Conservation (phyloP, 2,888 invertebrate genomes). For the Dicyrtomina minuta region DNA sequence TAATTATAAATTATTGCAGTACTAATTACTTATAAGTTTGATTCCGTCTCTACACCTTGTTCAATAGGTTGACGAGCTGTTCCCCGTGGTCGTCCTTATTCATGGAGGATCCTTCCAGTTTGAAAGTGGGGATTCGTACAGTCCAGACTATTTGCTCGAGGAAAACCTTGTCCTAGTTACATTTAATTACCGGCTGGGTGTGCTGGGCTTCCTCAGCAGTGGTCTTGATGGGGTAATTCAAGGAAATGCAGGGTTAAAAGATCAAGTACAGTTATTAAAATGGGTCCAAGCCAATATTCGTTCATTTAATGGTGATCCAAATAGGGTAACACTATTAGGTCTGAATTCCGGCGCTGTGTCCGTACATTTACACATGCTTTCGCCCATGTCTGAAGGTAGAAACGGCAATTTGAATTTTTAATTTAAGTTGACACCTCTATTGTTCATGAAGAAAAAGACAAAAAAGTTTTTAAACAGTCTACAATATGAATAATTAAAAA, state of each 20-base stretch:
- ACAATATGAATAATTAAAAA: too few relatives aligned
- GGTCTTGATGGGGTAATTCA: slow-evolving; percentile 29
- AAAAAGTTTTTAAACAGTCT: too few relatives aligned
- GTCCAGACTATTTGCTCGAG: slow-evolving; percentile 42
- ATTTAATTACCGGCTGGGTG: slow-evolving; percentile 42
- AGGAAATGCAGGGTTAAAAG: slow-evolving; percentile 46
- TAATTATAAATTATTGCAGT: too few relatives aligned
- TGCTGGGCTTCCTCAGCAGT: slow-evolving; percentile 39
- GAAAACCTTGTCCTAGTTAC: slow-evolving; percentile 44
- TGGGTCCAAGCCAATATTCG: slow-evolving; percentile 41
- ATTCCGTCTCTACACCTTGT: neutral
- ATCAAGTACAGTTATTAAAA: slow-evolving; percentile 40
- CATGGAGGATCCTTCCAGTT: slow-evolving; percentile 47
- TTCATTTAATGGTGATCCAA: slow-evolving; percentile 37
- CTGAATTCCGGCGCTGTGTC: slow-evolving; percentile 44
- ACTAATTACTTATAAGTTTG: too few relatives aligned
- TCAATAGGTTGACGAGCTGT: slow-evolving; percentile 14
- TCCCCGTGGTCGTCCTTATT: slow-evolving; percentile 44
- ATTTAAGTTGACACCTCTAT: too few relatives aligned
- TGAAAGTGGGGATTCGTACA: slow-evolving; percentile 42
- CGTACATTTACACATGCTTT: slow-evolving; percentile 46
- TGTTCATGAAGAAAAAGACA: too few relatives aligned
- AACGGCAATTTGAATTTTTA: neutral
- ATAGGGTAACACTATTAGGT: slow-evolving; percentile 31
- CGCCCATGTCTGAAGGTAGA: slow-evolving; percentile 44